Conservation (phyloP, 2,888 invertebrate species). For the Ochropleura plecta region DNA sequence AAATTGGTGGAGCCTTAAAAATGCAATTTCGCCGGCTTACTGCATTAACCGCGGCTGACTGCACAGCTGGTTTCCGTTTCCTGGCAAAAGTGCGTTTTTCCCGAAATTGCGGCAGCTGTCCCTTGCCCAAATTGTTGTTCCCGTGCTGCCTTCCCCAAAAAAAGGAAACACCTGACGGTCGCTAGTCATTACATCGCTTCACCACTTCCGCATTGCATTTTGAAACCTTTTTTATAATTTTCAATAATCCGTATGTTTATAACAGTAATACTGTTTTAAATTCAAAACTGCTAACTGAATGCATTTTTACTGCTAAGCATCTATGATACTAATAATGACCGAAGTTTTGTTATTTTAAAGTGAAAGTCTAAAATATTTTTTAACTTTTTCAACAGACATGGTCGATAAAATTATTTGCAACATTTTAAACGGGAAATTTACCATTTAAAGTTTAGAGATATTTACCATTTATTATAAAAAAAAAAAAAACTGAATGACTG, state of each 20-base stretch:
- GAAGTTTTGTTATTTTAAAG: background rate
- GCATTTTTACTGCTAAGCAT: background rate
- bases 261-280: background rate
- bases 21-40: conserved; percentile 87
- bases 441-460: too few relatives aligned
- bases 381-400: too few relatives aligned
- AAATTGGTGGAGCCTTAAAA: conserved; percentile 87
- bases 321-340: background rate
- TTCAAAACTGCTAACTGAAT: background rate
- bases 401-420: too few relatives aligned
- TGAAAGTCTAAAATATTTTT: background rate
- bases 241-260: background rate
- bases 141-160: conserved; percentile 44
- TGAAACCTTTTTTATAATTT: background rate
- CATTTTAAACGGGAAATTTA: too few relatives aligned
- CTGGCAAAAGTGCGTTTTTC: conserved; percentile 86
- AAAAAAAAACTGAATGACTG: background rate
- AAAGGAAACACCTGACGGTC: conserved; percentile 54
- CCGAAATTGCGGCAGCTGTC: conserved; percentile 83
- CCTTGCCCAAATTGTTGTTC: conserved; percentile 72
- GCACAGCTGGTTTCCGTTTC: conserved; percentile 89
- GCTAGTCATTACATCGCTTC: conserved; percentile 31
- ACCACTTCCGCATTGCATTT: conserved; percentile 8
- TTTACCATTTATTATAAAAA: too few relatives aligned
- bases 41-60: conserved; percentile 83